Evolutionary conservation across 53 echinoderm and acorn worm species (phyloP).

Genomic region (Echinometra lucunter): DNA sequence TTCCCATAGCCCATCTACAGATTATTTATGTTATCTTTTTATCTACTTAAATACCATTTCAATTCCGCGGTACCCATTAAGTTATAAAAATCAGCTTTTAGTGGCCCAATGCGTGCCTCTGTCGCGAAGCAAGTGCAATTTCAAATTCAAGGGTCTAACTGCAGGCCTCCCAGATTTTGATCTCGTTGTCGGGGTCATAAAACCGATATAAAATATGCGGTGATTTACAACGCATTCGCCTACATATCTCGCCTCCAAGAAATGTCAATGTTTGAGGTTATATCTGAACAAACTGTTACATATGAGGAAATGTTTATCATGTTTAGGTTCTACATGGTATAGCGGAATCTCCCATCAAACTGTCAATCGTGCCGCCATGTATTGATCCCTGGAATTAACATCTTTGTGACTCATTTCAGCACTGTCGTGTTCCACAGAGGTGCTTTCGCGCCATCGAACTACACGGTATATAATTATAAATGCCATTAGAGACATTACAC

Average conservation of each 20-base stretch:
- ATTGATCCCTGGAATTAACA: neutral
- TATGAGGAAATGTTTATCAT: neutral
- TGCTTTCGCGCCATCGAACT: neutral
- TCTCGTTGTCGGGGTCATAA: constrained; percentile 11
- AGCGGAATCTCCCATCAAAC: neutral
- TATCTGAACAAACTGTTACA: neutral
- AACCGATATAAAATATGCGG: neutral
- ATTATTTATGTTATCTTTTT: neutral
- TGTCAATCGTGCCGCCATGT: neutral
- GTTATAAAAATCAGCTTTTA: neutral
- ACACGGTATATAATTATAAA: too few relatives aligned
- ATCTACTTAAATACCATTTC: neutral
- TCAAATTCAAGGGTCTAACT: neutral
- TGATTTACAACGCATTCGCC: neutral
- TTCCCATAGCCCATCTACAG: neutral
- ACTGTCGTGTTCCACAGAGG: neutral
- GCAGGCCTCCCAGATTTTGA: neutral
- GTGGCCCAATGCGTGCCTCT: neutral
- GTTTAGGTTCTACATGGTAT: neutral
- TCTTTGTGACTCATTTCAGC: neutral
- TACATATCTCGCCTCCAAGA: neutral
- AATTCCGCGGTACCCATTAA: neutral
- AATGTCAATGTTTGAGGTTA: neutral
- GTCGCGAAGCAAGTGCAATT: neutral
- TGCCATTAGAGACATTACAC: too few relatives aligned